Evolutionary conservation across 2,113 vertebrate species (phyloP), one percentile per base, ranked within the genome.

Genomic region (Castor canadensis): DNA sequence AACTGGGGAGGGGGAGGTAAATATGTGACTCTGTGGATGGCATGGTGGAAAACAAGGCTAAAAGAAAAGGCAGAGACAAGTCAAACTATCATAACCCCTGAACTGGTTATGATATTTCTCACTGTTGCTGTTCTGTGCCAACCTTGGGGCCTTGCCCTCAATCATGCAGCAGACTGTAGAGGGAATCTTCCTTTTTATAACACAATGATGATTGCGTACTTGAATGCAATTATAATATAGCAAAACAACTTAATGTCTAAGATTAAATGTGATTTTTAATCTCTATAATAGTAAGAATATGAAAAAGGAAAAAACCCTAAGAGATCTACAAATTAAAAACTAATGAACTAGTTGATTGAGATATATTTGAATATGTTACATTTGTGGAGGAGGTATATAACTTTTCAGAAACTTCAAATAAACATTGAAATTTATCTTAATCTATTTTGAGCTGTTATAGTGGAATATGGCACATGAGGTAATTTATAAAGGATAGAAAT

Each of bases 341-440:
- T 49, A 73, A 85, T 45, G 52, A 84, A 38, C 12, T 15, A 64
- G 40, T 38, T 75, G 56, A 80, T 85, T 82, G n/a, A 90, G 66
- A 84, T 87, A 45, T 75, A n/a, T 77, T 91, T 85, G 72, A n/a
- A 30, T 71, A 40, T 52, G 40, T 62, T 91, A 38, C 54, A 49
- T 79, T 67, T 79, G 16, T 69, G 35, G 38, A 86, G 7, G 6
- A 32, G 54, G 24, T 64, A 67, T 72, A 28, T 43, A 67, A 69
- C 12, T 52, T 79, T 92, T 93, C n/a, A 43, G 49, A 87, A 93
- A 64, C 58, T 79, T 32, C 81, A 91, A 62, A 60, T 87, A 73
- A 38, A 66, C 75, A 73, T n/a, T 35, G 75, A 88, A 54, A 77
- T 43, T 45, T 8, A 9, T 43, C 28, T 69, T 60, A 52, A 52